Base-by-base conservation (phyloP, 2,888 invertebrate genomes). In the Lingula anatina region DNA sequence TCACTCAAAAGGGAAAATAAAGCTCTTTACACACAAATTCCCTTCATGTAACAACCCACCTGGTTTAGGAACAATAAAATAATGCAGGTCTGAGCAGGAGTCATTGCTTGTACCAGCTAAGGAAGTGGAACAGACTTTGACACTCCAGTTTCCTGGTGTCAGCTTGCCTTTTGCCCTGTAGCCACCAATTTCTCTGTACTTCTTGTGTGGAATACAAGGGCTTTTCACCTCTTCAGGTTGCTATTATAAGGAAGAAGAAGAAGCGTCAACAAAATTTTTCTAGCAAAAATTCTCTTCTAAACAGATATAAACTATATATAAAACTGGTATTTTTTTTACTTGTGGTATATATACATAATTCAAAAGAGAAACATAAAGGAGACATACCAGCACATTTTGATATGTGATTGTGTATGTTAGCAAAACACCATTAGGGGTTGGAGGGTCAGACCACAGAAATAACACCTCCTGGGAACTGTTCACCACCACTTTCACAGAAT, bases 341-440 rank as follows among this genome's bases (percentile, higher is more conserved):
- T n/a, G n/a, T n/a, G n/a, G n/a, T n/a, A n/a, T n/a, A n/a, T n/a
- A n/a, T n/a, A n/a, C n/a, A n/a, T n/a, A n/a, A n/a, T n/a, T n/a
- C n/a, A n/a, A n/a, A n/a, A n/a, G n/a, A n/a, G n/a, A n/a, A n/a
- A n/a, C n/a, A n/a, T n/a, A n/a, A n/a, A n/a, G n/a, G n/a, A n/a
- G n/a, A n/a, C n/a, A n/a, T n/a, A n/a, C n/a, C n/a, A n/a, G n/a
- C n/a, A n/a, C n/a, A n/a, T n/a, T n/a, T n/a, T 83, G 82, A 69
- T 88, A 89, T 58, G 86, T 84, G 46, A 95, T 85, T 55, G 85
- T 84, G 77, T 94, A 96, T 0, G 87, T 86, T 38, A 91, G 84
- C 41, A 95, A 86, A 51, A 88, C 82, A 2, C 96, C 93, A 75
- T 97, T 97, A 0, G 96, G 94, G 55, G 85, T 79, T 23, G 71